These are phyloP conservation scores for Melanargia galathea DNA, from an alignment of 2,888 invertebrate genomes.

Conservation along the genomic window DNA sequence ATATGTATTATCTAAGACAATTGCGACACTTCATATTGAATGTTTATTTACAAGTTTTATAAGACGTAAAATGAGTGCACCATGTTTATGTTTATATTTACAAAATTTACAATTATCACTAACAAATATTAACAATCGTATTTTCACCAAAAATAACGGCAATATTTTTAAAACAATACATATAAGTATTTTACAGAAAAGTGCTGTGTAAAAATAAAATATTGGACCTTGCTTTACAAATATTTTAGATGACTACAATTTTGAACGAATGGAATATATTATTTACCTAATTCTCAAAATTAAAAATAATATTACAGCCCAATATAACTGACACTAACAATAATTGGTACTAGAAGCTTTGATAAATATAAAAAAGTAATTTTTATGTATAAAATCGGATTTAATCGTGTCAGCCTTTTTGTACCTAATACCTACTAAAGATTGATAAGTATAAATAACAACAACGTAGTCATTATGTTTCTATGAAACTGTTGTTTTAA, in stretches of 20 bases:
- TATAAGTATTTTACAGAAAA: conserved; percentile 37
- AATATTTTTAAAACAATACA: conserved; percentile 41
- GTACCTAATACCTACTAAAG: conserved; percentile 76
- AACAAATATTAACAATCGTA: conserved; percentile 72
- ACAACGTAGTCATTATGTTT: conserved; percentile 73
- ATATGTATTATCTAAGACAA: conserved; percentile 40
- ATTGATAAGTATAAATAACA: conserved; percentile 76
- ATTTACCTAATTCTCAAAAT: neutral
- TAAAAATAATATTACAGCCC: conserved; percentile 14
- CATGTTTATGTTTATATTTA: conserved; percentile 72
- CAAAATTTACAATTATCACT: conserved; percentile 71
- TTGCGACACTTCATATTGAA: conserved; percentile 36
- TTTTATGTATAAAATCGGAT: conserved; percentile 62
- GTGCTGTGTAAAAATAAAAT: conserved; percentile 44
- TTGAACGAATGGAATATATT: neutral
- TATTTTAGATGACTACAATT: conserved; percentile 28
- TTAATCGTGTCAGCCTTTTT: conserved; percentile 76
- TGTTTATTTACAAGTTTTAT: conserved; percentile 49
- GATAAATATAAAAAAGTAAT: conserved; percentile 33
- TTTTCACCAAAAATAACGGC: conserved; percentile 40
- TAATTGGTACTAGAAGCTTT: conserved; percentile 33
- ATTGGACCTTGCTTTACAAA: conserved; percentile 58
- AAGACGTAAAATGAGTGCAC: conserved; percentile 69
- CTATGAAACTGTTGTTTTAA: conserved; percentile 77
- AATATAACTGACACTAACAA: conserved; percentile 34